These are phyloP conservation scores for Holcopasites calliopsidis DNA, from an alignment of 1,140 invertebrate species.

Conservation along the genomic window DNA sequence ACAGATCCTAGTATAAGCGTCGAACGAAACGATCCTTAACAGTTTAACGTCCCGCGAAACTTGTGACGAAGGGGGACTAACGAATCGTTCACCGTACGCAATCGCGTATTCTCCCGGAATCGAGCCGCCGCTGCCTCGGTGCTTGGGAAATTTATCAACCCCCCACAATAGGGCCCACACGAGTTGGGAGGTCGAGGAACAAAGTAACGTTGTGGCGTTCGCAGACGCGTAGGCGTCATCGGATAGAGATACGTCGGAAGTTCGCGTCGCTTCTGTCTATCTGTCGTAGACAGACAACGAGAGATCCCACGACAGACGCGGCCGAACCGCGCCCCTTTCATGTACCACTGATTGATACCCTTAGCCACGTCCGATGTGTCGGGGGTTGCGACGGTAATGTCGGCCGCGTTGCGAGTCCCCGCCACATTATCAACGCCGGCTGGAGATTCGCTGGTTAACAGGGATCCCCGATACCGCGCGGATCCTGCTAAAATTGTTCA, in stretches of 20 bases:
- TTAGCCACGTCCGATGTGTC: slow-evolving; percentile 60
- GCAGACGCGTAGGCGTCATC: slow-evolving; percentile 54
- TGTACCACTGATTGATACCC: slow-evolving; percentile 71
- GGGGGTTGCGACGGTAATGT: slow-evolving; percentile 62
- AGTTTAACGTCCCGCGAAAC: slow-evolving; percentile 9
- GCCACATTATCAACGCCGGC: slow-evolving; percentile 62
- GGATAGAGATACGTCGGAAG: slow-evolving; percentile 62
- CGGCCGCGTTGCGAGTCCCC: slow-evolving; percentile 44
- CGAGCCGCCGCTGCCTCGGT: background rate
- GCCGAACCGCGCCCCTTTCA: slow-evolving; percentile 70
- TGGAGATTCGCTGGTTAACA: slow-evolving; percentile 55
- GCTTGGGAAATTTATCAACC: slow-evolving; percentile 31
- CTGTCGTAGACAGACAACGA: slow-evolving; percentile 69
- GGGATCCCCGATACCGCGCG: slow-evolving; percentile 25
- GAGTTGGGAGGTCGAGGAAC: slow-evolving; percentile 29
- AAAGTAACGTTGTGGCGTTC: slow-evolving; percentile 57
- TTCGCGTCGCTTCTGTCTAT: slow-evolving; percentile 58
- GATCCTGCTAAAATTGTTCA: slow-evolving; percentile 44
- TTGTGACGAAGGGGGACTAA: background rate
- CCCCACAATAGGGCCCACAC: background rate
- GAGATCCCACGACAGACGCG: slow-evolving; percentile 67
- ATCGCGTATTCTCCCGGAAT: background rate
- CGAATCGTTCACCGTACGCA: too few species aligned
- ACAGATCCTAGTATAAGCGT: too few species aligned
- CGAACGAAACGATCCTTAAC: background rate